These are phyloP conservation scores for Musca vetustissima DNA, from an alignment of 1,140 invertebrate species.

Conservation along the genomic window DNA sequence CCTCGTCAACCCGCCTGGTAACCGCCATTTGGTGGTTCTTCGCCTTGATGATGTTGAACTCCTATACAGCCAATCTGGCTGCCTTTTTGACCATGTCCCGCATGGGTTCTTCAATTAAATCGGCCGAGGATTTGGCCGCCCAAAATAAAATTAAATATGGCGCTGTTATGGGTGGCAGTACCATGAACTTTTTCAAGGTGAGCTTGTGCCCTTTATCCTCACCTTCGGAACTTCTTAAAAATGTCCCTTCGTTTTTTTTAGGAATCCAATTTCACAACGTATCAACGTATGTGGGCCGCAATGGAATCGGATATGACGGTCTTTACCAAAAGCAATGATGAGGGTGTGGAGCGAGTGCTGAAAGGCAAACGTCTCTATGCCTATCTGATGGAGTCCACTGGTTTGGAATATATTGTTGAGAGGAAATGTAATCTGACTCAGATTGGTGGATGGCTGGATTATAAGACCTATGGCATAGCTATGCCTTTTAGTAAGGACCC, in stretches of 20 bases:
- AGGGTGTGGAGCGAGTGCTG: slow-evolving; percentile 80
- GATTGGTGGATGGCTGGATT: slow-evolving; percentile 85
- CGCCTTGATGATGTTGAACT: slow-evolving; percentile 92
- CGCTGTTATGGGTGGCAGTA: slow-evolving; percentile 72
- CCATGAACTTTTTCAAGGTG: slow-evolving; percentile 74
- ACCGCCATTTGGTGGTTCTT: slow-evolving; percentile 96
- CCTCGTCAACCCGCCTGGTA: slow-evolving; percentile 77
- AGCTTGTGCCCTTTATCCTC: not conserved
- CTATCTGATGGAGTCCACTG: slow-evolving; percentile 93
- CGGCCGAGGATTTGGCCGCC: slow-evolving; percentile 84
- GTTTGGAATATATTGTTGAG: slow-evolving; percentile 86
- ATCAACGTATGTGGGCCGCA: slow-evolving; percentile 67
- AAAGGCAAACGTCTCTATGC: slow-evolving; percentile 83
- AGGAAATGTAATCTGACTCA: slow-evolving; percentile 91
- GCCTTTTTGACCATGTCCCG: slow-evolving; percentile 89
- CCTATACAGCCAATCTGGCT: slow-evolving; percentile 94
- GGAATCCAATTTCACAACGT: slow-evolving; percentile 51
- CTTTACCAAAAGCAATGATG: slow-evolving; percentile 72
- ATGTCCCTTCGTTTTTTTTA: slow-evolving; percentile 26
- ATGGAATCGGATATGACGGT: slow-evolving; percentile 78
- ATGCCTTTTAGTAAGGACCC: slow-evolving; percentile 59
- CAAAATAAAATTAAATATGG: slow-evolving; percentile 91
- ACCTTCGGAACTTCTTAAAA: not conserved
- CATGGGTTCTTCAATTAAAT: slow-evolving; percentile 82
- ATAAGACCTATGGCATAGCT: slow-evolving; percentile 81